Evolutionary conservation across 2,797 vertebrate species (phyloP).

Genomic region (Hypotaenidia okinawae): DNA sequence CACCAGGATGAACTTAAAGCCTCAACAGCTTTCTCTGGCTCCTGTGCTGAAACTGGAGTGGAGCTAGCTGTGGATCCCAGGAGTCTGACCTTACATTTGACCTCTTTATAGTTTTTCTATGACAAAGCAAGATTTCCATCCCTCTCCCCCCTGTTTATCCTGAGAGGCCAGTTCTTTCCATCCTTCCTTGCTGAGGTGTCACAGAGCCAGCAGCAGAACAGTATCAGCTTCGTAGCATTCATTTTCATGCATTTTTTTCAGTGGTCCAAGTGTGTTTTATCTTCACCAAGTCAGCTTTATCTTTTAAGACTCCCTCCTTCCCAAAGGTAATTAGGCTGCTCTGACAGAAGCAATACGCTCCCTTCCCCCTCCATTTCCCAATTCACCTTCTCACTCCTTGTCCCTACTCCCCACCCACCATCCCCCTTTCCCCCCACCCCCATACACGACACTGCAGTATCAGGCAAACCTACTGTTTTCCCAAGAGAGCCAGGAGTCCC

Average conservation of each 20-base stretch:
- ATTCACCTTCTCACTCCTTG: not conserved
- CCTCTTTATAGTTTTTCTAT: not conserved
- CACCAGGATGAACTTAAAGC: not conserved
- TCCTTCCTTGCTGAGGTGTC: not conserved
- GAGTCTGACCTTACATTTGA: not conserved
- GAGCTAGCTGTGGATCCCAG: not conserved
- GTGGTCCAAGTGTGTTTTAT: not conserved
- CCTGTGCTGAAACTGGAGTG: not conserved
- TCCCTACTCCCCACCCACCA: not conserved
- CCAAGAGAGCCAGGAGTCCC: not conserved
- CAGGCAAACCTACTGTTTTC: not conserved
- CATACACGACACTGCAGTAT: not conserved
- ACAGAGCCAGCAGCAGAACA: not conserved
- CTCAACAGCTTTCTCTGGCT: not conserved
- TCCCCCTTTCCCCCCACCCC: not conserved
- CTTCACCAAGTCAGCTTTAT: not conserved
- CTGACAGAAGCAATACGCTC: not conserved
- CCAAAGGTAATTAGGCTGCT: constrained; percentile 3
- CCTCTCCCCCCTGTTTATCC: not conserved
- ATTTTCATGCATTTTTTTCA: not conserved
- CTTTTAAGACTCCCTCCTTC: not conserved
- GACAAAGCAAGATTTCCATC: not conserved
- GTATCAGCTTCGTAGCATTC: not conserved
- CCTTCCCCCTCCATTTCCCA: not conserved
- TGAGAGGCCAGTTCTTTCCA: not conserved